Conservation (phyloP, 2,888 invertebrate species). For the Caenorhabditis zanzibari region DNA sequence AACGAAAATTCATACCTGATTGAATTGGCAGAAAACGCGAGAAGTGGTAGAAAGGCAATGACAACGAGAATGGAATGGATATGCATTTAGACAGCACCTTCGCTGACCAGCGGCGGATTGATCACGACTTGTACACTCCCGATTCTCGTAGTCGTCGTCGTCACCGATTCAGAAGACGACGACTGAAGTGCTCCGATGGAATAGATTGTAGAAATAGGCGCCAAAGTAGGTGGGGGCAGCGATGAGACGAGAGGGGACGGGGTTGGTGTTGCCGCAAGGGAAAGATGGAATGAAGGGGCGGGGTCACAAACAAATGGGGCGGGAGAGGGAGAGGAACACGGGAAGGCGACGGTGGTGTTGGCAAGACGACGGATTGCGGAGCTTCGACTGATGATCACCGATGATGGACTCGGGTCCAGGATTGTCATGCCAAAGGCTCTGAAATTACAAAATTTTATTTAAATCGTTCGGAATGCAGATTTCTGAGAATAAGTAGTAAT, state of each 20-base stretch:
- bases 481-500: neutral
- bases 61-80: conserved; percentile 11
- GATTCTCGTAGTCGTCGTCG: conserved; percentile 28
- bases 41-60: neutral
- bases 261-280: conserved; percentile 25
- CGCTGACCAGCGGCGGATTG: conserved; percentile 57
- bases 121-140: conserved; percentile 26
- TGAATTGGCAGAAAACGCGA: conserved; percentile 4
- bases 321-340: conserved; percentile 28
- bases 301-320: conserved; percentile 53
- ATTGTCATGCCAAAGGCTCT: conserved; percentile 60
- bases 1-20: conserved; percentile 30
- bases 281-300: conserved; percentile 29
- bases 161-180: conserved; percentile 13
- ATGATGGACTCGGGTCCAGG: conserved; percentile 24
- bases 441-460: conserved; percentile 14
- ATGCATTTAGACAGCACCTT: conserved; percentile 42
- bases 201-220: conserved; percentile 38
- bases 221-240: conserved; percentile 16
- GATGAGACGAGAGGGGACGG: conserved; percentile 11
- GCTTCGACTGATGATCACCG: conserved; percentile 52
- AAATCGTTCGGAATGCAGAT: neutral
- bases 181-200: conserved; percentile 51
- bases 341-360: conserved; percentile 2
- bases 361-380: conserved; percentile 58